Evolutionary conservation across 2,888 invertebrate species (phyloP), one percentile per base, ranked within the genome.

Genomic region (Scaptomyza flava): DNA sequence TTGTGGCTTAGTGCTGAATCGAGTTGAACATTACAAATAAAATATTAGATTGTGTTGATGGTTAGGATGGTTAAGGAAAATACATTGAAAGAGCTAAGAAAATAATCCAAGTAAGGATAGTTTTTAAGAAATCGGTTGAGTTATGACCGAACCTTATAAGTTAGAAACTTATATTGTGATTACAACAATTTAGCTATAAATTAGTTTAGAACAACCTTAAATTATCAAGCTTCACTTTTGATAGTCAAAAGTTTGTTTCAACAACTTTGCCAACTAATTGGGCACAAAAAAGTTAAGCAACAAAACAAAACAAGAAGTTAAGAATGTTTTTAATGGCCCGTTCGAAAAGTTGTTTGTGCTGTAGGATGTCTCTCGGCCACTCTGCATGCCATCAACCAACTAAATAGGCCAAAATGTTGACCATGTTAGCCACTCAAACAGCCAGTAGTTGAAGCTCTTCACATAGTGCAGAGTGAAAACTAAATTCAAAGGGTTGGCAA

Each of bases 381-480:
- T 71, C 50, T 63, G 67, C 67, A 61, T 69, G 75, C 62, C 52
- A 75, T 69, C 79, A 68, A 64, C 77, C 80, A 79, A 79, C 85
- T 76, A 82, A 76, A 79, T 79, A 62, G 68, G 82, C 79, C 58
- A 64, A 78, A 81, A 77, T 77, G 82, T 65, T 79, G 77, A 85
- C 86, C 79, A 60, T 34, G 62, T 11, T 46, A 36, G 65, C 67
- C 81, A 77, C 68, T 73, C 70, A 75, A 61, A 67, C 31, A 64
- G 34, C 23, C 45, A 34, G 58, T 43, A 34, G 58, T 43, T 45
- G 42, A 9, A 54, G 31, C 53, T 42, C 51, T 33, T 30, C 23
- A 34, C 36, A 57, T 12, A 46, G 53, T 11, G 11, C 31, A 31
- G n/a, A 50, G 33, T 47, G 47, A 47, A 8, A 56, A 48, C 56